Conservation (phyloP, 2,888 invertebrate species). For the Tenthredo amoena region DNA sequence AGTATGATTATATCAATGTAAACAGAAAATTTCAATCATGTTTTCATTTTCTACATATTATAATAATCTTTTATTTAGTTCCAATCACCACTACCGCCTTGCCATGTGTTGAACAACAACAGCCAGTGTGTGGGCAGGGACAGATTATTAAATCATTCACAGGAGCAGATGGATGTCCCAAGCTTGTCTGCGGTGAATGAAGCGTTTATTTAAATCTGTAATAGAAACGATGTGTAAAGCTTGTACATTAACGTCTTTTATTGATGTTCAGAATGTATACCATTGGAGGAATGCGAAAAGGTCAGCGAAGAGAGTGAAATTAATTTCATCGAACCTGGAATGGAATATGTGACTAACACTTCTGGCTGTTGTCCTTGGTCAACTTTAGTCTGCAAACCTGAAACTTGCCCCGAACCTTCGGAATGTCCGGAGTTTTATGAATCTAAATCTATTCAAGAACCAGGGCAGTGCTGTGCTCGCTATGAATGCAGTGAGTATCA, state of each 20-base stretch:
- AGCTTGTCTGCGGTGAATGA: slow-evolving; percentile 86
- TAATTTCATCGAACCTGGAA: slow-evolving; percentile 82
- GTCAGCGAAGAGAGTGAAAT: slow-evolving; percentile 67
- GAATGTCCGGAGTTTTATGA: slow-evolving; percentile 82
- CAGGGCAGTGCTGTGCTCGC: slow-evolving; percentile 83
- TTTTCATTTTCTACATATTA: background rate
- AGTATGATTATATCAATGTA: slow-evolving; percentile 11
- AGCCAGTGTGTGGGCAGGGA: slow-evolving; percentile 85
- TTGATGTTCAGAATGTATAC: slow-evolving; percentile 84
- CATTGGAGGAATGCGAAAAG: slow-evolving; percentile 84
- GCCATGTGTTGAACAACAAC: slow-evolving; percentile 83
- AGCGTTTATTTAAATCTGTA: slow-evolving; percentile 53
- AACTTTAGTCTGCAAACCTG: slow-evolving; percentile 82
- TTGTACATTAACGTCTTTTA: slow-evolving; percentile 26
- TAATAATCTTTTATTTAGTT: slow-evolving; percentile 58
- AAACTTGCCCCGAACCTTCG: slow-evolving; percentile 83
- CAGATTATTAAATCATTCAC: slow-evolving; percentile 86
- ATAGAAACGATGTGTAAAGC: background rate
- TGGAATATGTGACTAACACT: slow-evolving; percentile 80
- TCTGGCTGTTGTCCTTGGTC: slow-evolving; percentile 87
- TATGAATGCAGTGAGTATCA: slow-evolving; percentile 82
- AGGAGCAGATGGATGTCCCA: slow-evolving; percentile 84
- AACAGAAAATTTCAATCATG: background rate
- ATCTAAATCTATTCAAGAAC: slow-evolving; percentile 70
- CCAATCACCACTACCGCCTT: slow-evolving; percentile 79